Evolutionary conservation across 2,888 invertebrate genomes (phyloP), one percentile per base, ranked within the genome.

Genomic region (Gerris lacustris): DNA sequence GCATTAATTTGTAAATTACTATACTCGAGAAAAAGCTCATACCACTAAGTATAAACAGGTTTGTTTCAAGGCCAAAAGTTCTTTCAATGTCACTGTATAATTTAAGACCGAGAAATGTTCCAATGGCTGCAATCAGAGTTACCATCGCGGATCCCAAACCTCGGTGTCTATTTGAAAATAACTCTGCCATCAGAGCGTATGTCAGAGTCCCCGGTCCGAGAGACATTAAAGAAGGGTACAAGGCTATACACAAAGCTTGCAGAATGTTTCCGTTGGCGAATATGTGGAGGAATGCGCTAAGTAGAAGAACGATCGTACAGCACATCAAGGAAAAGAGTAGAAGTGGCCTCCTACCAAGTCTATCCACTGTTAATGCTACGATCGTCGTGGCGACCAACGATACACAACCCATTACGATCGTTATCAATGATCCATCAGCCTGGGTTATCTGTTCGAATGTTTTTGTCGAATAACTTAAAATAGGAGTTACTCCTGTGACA

Each of bases 1-100:
- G 88, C 43, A 71, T 67, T 6, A 68, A 69, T 9, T 71, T 45
- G 45, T 72, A 72, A 11, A 74, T 69, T 5, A 72, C 67, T n/a
- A 68, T 45, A 31, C 67, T 55, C 9, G 73, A 73, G 15, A 71
- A 44, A 0, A 74, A 44, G 18, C 70, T 71, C 43, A 71, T 66
- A 17, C 69, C 6, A 6, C 67, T 67, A 62, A 70, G 72, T 62
- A 9, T 17, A 9, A 64, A 64, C 9, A 18, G 17, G 18, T 18
- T 31, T 31, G 17, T 9, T n/a, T 64, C n/a, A 9, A 64, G 31
- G 1, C 64, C 64, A 5, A 64, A 18, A 1, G 17, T 6, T 2
- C 17, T 31, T 31, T 64, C 64, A 4, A 64, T 64, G 18, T n/a
- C 17, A 5, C 64, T n/a, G 18, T 64, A 64, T n/a, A 64, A 64